These are phyloP conservation scores for Ptilorrhoa leucosticta DNA, from an alignment of 2,113 vertebrate genomes.

Conservation along the genomic window DNA sequence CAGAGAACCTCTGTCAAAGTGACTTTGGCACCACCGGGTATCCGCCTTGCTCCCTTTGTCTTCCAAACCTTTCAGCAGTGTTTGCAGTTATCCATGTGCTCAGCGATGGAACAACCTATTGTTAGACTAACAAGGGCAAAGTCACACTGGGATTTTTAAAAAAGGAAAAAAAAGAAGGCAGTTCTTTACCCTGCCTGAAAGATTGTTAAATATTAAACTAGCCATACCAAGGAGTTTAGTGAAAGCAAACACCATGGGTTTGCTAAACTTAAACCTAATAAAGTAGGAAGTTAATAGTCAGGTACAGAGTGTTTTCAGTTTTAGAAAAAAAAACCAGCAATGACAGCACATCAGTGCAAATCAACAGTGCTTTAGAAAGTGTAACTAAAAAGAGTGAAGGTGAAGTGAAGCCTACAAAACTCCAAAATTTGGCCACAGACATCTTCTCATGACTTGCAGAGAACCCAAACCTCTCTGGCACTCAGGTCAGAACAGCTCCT, in stretches of 20 bases:
- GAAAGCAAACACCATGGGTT: constrained; percentile 36
- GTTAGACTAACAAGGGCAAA: constrained; percentile 47
- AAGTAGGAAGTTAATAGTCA: constrained; percentile 13
- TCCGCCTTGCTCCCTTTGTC: constrained; percentile 45
- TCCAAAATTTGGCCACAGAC: not conserved
- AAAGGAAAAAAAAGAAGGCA: not conserved
- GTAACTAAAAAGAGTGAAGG: not conserved
- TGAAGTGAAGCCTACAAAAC: not conserved
- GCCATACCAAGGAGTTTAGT: constrained; percentile 9
- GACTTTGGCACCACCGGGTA: not conserved
- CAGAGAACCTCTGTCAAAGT: constrained; percentile 50
- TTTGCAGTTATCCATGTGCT: constrained; percentile 60
- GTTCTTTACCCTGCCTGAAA: constrained; percentile 32
- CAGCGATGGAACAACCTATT: constrained; percentile 49
- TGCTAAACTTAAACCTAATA: constrained; percentile 37
- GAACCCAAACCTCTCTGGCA: not conserved
- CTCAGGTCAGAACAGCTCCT: not conserved
- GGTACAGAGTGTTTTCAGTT: not conserved
- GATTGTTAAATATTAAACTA: constrained; percentile 60
- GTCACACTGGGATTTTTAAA: constrained; percentile 37
- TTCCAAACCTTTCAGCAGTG: not conserved
- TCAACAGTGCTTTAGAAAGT: not conserved
- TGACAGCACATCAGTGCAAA: not conserved
- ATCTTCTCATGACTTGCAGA: not conserved
- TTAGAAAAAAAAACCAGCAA: not conserved